Evolutionary conservation across 64 coral and sea anemone genomes (phyloP).

Genomic region (Anthopleura sola): DNA sequence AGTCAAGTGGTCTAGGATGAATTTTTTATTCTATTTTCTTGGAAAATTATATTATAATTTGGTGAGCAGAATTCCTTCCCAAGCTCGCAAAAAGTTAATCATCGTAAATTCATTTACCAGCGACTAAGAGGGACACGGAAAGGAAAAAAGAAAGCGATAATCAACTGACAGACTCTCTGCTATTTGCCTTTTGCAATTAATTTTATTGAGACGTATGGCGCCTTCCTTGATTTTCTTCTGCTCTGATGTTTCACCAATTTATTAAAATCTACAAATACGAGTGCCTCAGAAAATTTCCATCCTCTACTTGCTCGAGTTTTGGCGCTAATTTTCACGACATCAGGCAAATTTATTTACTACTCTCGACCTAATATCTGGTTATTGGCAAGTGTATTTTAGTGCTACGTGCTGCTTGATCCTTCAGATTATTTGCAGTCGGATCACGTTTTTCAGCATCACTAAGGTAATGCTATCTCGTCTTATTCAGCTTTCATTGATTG

Average conservation of each 20-base stretch:
- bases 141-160: neutral
- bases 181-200: neutral
- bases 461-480: neutral
- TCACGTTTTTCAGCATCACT: neutral
- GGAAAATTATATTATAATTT: too few species aligned
- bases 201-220: neutral
- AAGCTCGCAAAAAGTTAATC: too few species aligned
- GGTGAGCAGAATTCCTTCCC: too few species aligned
- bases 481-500: neutral
- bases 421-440: neutral
- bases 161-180: neutral
- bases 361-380: neutral
- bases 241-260: neutral
- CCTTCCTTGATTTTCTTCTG: neutral
- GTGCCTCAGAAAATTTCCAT: neutral
- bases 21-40: too few species aligned
- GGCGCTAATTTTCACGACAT: neutral
- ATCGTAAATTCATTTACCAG: too few species aligned
- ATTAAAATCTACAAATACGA: neutral
- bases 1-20: too few species aligned
- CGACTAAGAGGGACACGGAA: too few species aligned
- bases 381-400: neutral
- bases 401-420: neutral
- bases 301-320: neutral
- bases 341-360: neutral